Conservation (phyloP, 2,113 vertebrate species). For the Microtus ochrogaster region DNA sequence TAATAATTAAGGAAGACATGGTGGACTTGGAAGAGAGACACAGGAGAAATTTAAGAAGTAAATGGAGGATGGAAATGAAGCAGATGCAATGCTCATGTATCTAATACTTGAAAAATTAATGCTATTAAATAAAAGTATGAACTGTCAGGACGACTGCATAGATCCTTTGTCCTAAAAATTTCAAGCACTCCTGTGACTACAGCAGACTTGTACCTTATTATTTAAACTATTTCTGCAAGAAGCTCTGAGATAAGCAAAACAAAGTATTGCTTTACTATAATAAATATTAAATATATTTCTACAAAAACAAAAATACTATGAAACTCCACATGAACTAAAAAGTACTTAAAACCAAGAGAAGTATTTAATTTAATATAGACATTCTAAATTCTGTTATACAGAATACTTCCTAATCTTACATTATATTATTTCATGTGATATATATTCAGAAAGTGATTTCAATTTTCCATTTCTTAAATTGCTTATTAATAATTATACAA, state of each 20-base stretch:
- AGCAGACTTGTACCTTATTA: background rate
- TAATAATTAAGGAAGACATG: background rate
- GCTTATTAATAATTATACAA: background rate
- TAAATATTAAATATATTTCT: background rate
- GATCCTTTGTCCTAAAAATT: background rate
- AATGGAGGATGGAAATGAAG: no score
- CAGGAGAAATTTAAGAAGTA: background rate
- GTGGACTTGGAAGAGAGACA: background rate
- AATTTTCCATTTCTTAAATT: background rate
- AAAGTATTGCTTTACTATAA: background rate
- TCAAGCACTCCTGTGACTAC: background rate
- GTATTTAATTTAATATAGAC: background rate
- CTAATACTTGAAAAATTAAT: background rate
- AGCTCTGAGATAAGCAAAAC: background rate
- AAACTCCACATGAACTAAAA: background rate
- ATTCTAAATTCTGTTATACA: background rate
- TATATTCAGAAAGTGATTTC: background rate
- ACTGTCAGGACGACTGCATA: background rate
- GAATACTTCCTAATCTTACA: background rate
- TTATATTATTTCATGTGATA: background rate
- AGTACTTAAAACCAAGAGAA: background rate
- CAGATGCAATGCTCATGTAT: background rate
- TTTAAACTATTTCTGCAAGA: background rate
- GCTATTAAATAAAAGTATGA: background rate
- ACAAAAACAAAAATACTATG: background rate